Base-by-base conservation (phyloP, 2,113 vertebrate species). In the Phaethon lepturus region DNA sequence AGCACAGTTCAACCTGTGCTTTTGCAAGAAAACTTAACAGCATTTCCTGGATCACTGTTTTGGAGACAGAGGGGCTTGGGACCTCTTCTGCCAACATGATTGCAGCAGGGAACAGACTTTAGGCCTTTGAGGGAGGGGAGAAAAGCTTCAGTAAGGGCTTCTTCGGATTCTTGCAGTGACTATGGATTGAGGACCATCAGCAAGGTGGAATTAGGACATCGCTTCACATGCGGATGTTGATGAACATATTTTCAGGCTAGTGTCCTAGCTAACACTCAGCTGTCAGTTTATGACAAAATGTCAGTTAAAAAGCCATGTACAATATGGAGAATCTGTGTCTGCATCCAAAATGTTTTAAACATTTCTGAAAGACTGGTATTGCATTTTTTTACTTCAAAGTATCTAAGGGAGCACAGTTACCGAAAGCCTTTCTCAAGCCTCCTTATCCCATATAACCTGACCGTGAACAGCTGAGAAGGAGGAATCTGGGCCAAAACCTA, bases 141-240 rank as follows among this genome's bases (percentile, higher is more conserved):
- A 44, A 93, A 76, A 68, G 7, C 5, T 50, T 66, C 26, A 25
- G 2, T 40, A 80, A 86, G 24, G 31, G 11, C 3, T 4, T 68
- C 25, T 68, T 40, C 15, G n/a, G 0, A 2, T 40, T 73, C 25
- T 55, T 85, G 18, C 77, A 78, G 28, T 38, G 4, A 45, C 6
- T n/a, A 33, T 0, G 0, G 2, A 31, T 35, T 79, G 13, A 71
- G 17, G 31, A 71, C 14, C 4, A 38, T 17, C 22, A 49, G 12
- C 44, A 75, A 67, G 74, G 78, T 18, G 29, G 11, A 58, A 71
- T 29, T 59, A 55, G 4, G 38, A 52, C 6, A 38, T 23, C 14
- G 10, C 17, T 50, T 86, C 33, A 56, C 26, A n/a, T 0, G 3
- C 4, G 8, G 31, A 26, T 44, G 15, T 8, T 49, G 40, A 50